Percentiles rank a stretch among this genome's conserved stretches.
phyloP scores from a whole-genome alignment of 2,113 vertebrate species.

The Acanthochromis polyacanthus region DNA sequence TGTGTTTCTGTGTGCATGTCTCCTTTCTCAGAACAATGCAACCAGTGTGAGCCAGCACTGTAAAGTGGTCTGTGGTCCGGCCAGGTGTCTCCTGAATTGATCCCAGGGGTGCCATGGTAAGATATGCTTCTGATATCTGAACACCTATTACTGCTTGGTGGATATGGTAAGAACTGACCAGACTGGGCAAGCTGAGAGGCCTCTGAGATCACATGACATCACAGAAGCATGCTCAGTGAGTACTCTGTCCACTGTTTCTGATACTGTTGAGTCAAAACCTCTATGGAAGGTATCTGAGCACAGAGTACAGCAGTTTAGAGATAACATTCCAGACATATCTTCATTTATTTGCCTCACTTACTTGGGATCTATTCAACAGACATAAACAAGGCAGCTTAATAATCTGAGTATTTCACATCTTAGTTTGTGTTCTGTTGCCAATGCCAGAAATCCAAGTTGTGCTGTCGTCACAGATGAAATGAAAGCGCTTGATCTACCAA shows the following conservation, averaged over 20 bases:
- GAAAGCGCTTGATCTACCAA: slow-evolving; percentile 35
- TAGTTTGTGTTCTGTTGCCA: slow-evolving; percentile 6
- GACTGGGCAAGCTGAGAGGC: slow-evolving; percentile 27
- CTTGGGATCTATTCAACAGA: background rate
- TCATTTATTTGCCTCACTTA: background rate
- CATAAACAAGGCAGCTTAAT: background rate
- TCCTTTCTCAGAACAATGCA: slow-evolving; percentile 66
- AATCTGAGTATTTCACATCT: background rate
- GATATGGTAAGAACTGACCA: slow-evolving; percentile 29
- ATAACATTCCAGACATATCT: background rate
- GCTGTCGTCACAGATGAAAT: slow-evolving; percentile 26
- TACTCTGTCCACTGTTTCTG: slow-evolving; percentile 5
- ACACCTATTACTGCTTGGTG: slow-evolving; percentile 45
- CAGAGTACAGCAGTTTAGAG: background rate
- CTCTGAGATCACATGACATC: slow-evolving; percentile 29
- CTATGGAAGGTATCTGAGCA: background rate
- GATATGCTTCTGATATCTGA: slow-evolving; percentile 47
- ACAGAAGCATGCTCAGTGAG: slow-evolving; percentile 1
- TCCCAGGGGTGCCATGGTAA: slow-evolving; percentile 56
- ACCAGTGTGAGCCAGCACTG: slow-evolving; percentile 53
- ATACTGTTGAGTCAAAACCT: slow-evolving; percentile 4
- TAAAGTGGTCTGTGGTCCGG: slow-evolving; percentile 51
- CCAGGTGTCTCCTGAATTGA: slow-evolving; percentile 71
- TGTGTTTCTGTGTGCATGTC: slow-evolving; percentile 32
- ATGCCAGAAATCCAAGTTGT: slow-evolving; percentile 5